phyloP scores from a whole-genome alignment of 2,113 vertebrate genomes.

The Anseranas semipalmata region DNA sequence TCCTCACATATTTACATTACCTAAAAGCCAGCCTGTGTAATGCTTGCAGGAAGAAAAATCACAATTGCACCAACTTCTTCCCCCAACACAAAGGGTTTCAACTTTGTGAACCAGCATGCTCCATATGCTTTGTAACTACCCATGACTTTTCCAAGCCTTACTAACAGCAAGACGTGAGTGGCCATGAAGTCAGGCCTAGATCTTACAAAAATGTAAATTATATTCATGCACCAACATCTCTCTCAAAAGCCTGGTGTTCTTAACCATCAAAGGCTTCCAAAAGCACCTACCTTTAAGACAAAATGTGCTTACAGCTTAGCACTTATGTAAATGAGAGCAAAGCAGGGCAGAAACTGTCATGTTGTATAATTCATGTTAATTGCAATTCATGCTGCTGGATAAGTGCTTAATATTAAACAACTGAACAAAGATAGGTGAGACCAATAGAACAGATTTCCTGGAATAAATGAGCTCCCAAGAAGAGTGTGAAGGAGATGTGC shows the following conservation, averaged over 20 bases:
- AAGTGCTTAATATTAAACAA: constrained; percentile 11
- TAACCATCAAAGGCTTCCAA: neutral
- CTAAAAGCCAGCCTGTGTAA: neutral
- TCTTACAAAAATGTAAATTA: neutral
- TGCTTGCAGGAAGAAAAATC: neutral
- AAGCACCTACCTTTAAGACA: neutral
- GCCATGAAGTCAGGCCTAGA: neutral
- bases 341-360: neutral
- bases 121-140: neutral
- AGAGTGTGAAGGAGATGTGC: neutral
- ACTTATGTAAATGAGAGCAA: neutral
- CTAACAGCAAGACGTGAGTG: neutral
- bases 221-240: neutral
- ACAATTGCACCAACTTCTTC: neutral
- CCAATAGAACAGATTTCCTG: neutral
- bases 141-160: neutral
- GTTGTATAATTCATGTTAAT: neutral
- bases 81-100: neutral
- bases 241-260: neutral
- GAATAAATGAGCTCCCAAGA: neutral
- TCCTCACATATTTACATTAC: neutral
- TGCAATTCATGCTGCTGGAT: neutral
- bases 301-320: neutral
- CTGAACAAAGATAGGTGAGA: neutral
- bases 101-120: neutral